These are phyloP conservation scores for Rhynchotus rufescens DNA, from an alignment of 2,797 vertebrate species.

Conservation along the genomic window DNA sequence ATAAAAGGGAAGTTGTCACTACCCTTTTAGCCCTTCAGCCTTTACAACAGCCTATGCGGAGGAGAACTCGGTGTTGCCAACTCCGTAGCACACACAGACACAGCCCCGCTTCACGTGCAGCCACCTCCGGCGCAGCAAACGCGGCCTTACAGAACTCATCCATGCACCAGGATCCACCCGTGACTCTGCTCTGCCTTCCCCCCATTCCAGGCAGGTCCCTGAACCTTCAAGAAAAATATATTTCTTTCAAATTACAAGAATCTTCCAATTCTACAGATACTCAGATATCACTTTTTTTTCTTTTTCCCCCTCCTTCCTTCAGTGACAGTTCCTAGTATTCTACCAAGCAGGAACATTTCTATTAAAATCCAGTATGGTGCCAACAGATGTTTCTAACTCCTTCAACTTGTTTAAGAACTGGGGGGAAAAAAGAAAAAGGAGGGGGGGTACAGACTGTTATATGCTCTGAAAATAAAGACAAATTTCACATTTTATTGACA, in stretches of 20 bases:
- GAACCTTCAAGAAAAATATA: neutral
- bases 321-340: neutral
- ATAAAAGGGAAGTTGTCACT: neutral
- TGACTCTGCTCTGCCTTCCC: neutral
- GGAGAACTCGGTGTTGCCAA: rapidly evolving
- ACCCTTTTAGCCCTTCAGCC: neutral
- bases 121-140: neutral
- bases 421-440: neutral
- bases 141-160: neutral
- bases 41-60: rapidly evolving
- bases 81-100: rapidly evolving
- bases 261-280: neutral
- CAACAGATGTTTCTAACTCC: neutral
- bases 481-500: conserved; percentile 77
- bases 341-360: rapidly evolving
- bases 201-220: neutral
- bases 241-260: rapidly evolving
- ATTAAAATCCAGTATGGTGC: neutral
- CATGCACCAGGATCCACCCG: neutral
- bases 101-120: neutral
- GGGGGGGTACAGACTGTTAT: neutral
- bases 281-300: neutral
- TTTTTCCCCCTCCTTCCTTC: neutral
- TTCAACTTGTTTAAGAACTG: neutral
- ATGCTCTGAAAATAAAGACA: conserved; percentile 57